A percentile compares a stretch with the other conserved stretches of the same genome.
These are phyloP conservation scores for Pangasius larnaudii DNA, from an alignment of 2,797 vertebrate species.

Conservation along the genomic window DNA sequence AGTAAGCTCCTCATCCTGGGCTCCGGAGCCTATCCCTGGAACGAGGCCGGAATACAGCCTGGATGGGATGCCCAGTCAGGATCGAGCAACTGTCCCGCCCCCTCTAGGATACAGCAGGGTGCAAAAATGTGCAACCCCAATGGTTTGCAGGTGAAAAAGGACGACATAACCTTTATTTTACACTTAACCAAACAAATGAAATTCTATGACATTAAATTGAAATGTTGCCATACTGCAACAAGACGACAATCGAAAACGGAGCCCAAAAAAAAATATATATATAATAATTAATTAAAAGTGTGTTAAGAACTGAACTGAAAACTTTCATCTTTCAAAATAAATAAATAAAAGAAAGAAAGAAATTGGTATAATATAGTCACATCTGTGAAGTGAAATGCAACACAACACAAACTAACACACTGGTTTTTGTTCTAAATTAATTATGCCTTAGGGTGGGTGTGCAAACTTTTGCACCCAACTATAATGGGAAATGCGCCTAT, in stretches of 20 bases:
- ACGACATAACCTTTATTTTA: neutral
- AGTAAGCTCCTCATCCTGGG: too few relatives aligned
- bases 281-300: neutral
- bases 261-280: neutral
- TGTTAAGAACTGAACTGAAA: neutral
- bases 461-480: neutral
- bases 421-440: too few relatives aligned
- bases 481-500: neutral
- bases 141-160: neutral
- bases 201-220: neutral
- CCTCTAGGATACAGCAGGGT: neutral
- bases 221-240: neutral
- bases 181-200: neutral
- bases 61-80: neutral
- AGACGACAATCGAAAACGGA: neutral
- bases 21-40: neutral
- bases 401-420: neutral
- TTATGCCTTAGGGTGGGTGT: neutral
- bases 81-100: neutral
- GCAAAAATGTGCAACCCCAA: neutral
- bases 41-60: neutral
- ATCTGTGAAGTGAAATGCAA: neutral
- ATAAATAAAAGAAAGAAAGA: neutral
- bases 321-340: too few relatives aligned
- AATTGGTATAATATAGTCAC: neutral